These are phyloP conservation scores for Silurus aristotelis DNA, from an alignment of 2,797 vertebrate species.

Conservation along the genomic window DNA sequence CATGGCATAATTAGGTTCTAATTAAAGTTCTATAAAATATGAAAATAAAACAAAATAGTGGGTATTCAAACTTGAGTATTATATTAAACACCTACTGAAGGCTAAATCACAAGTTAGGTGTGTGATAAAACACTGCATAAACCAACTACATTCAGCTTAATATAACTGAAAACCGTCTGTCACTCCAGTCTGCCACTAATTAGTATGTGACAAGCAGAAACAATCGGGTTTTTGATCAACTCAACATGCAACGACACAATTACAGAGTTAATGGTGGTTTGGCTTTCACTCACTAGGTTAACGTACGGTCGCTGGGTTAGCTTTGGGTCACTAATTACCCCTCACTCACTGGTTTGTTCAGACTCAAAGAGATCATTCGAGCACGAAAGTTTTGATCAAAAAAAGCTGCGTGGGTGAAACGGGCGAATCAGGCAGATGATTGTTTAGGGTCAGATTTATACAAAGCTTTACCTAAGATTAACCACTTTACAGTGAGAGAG, in stretches of 20 bases:
- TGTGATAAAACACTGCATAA: not conserved
- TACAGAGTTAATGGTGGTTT: not conserved
- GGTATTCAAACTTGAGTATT: not conserved
- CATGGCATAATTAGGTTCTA: not conserved
- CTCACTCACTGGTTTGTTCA: not conserved
- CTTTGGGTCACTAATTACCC: not conserved
- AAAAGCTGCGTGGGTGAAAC: not conserved
- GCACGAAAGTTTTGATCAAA: not conserved
- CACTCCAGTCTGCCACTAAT: not conserved
- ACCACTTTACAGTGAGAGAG: not conserved
- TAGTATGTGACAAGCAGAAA: conserved; percentile 7
- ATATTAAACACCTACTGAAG: not conserved
- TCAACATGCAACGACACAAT: not conserved
- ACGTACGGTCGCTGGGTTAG: not conserved
- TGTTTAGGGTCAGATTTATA: not conserved
- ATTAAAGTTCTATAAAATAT: conserved; percentile 2
- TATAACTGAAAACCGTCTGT: not conserved
- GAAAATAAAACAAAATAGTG: not conserved
- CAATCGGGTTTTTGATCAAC: conserved; percentile 8
- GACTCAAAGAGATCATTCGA: not conserved
- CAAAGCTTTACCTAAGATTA: conserved; percentile 7
- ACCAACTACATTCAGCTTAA: not conserved
- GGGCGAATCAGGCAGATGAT: not conserved
- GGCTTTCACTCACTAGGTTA: not conserved
- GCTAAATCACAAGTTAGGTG: not conserved